Base-by-base conservation (phyloP, 2,113 vertebrate species). In the Lepidiolamprologus cunningtoni region DNA sequence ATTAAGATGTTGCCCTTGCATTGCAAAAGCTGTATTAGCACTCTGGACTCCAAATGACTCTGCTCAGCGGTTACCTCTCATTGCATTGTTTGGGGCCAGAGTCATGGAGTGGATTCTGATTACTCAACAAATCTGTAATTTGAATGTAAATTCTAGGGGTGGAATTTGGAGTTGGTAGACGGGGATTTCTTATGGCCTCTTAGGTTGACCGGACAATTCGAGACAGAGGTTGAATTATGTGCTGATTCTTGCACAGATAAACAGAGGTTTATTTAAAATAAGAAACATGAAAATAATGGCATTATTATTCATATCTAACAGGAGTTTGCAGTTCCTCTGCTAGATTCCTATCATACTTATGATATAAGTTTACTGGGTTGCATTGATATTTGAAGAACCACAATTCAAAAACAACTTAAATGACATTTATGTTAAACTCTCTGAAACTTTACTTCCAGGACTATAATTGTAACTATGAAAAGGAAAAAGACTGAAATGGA, bases 1-100 rank as follows among this genome's bases (percentile, higher is more conserved):
- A 95, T 95, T 96, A 96, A 93, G 82, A 93, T 61, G 90, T 88
- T 89, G 92, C 89, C 88, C 90, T 96, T 88, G 52, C 85, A 91
- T 88, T 80, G 89, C 87, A 80, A 85, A 82, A 40, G 80, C 89
- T 89, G 86, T 88, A 91, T 96, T 93, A 94, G 89, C 89, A 86
- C 86, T 61, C 2, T 35, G 82, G 90, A 89, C 87, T 94, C 66
- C 40, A 33, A 79, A 86, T 85, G 87, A 90, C 87, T 92, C 71
- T 31, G 86, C 83, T 86, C 37, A 4, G 68, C 76, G 12, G 82
- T 83, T 84, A 86, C 90, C 90, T 91, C 87, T 86, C 21, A 26
- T 13, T 16, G 76, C 80, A 85, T 90, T 92, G 93, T 94, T 94
- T 94, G 86, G 78, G 52, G 21, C 71, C 4, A 82, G 87, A 88